Percentiles rank a stretch among this genome's conserved stretches.
Evolutionary conservation across 1,140 invertebrate species (phyloP).

Genomic region (Adelges cooleyi): DNA sequence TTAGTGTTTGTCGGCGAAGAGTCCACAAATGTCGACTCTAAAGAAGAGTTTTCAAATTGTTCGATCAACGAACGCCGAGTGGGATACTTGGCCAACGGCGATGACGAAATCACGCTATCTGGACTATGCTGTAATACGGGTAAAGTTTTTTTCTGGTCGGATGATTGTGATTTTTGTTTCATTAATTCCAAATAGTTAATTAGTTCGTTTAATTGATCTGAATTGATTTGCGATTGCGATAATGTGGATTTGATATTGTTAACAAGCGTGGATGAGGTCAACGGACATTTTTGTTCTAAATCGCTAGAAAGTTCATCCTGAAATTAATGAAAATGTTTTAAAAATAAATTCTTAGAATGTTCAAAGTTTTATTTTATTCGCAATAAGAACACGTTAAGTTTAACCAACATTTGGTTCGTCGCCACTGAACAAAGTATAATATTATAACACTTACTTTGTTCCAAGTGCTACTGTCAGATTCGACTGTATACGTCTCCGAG

Average conservation of each 20-base stretch:
- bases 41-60: slow-evolving; percentile 8
- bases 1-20: neutral
- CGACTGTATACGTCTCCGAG: slow-evolving; percentile 6
- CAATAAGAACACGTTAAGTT: no score
- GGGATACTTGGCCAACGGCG: slow-evolving; percentile 1
- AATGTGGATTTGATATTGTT: neutral
- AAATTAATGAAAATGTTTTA: neutral
- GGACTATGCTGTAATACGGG: neutral
- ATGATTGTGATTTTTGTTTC: neutral
- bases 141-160: neutral
- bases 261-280: neutral
- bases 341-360: neutral
- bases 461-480: neutral
- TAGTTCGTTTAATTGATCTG: neutral
- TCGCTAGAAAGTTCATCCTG: neutral
- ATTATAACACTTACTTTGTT: neutral
- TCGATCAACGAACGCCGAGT: slow-evolving; percentile 5
- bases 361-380: no score
- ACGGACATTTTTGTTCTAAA: neutral
- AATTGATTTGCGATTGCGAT: neutral
- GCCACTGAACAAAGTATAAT: neutral
- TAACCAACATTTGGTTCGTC: no score
- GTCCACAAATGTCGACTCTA: neutral
- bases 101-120: neutral
- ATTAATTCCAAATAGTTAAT: slow-evolving; percentile 1